Evolutionary conservation across 2,113 vertebrate genomes (phyloP).

Genomic region (Ginglymostoma cirratum): DNA sequence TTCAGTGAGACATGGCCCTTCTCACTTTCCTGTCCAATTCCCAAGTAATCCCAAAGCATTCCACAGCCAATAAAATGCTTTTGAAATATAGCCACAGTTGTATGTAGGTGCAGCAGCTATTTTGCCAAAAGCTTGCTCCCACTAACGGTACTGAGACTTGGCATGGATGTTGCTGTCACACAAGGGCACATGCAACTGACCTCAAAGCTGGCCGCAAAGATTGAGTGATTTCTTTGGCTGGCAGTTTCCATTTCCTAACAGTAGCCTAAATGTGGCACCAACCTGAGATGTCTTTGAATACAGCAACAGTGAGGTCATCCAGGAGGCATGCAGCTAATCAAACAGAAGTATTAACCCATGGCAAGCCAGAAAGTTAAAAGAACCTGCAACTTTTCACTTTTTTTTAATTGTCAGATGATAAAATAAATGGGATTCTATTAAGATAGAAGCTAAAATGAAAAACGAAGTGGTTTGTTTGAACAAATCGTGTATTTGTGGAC

Average conservation of each 20-base stretch:
- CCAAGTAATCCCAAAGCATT: not conserved
- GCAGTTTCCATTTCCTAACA: not conserved
- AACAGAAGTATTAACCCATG: not conserved
- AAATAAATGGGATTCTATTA: not conserved
- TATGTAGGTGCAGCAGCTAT: not conserved
- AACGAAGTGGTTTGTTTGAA: not conserved
- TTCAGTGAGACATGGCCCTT: not conserved
- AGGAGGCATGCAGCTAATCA: not conserved
- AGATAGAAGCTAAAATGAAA: not conserved
- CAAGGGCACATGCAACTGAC: too few relatives aligned
- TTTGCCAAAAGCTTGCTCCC: not conserved
- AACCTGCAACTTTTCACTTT: not conserved
- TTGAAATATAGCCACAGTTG: not conserved
- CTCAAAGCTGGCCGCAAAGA: not conserved
- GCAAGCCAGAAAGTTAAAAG: not conserved
- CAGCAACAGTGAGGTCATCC: not conserved
- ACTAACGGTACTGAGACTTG: not conserved
- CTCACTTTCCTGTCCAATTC: not conserved
- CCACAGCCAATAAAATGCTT: not conserved
- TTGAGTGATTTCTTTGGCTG: not conserved
- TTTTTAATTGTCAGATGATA: not conserved
- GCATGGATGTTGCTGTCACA: not conserved
- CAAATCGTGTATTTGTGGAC: not conserved
- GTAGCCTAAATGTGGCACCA: not conserved
- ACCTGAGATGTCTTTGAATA: not conserved